Evolutionary conservation across 37 sponge, comb jelly and placozoan species (phyloP).

Genomic region (Oscarella lobularis): DNA sequence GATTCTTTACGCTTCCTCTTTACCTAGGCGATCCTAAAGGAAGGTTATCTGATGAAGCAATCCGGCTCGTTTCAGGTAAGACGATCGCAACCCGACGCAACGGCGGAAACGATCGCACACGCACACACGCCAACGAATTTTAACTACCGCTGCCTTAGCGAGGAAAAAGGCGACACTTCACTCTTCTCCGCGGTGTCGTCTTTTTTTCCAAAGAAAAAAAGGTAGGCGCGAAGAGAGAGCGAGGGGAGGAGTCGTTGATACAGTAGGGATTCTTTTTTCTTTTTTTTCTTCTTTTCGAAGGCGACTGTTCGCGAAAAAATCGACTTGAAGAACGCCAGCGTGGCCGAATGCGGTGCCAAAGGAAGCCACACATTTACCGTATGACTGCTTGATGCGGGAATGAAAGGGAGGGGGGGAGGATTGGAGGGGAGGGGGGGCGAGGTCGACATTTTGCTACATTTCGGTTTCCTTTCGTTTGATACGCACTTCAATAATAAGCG

Average conservation of each 20-base stretch:
- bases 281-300: too few species aligned
- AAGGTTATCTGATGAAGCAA: background rate
- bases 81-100: background rate
- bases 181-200: background rate
- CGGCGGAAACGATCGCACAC: too few species aligned
- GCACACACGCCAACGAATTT: too few species aligned
- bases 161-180: background rate
- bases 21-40: background rate
- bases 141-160: too few species aligned
- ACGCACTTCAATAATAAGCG: too few species aligned
- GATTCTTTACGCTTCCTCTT: background rate
- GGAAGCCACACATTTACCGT: slow-evolving; percentile 76
- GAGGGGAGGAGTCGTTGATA: too few species aligned
- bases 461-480: too few species aligned
- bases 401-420: too few species aligned
- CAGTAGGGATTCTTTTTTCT: too few species aligned
- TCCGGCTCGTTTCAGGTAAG: background rate
- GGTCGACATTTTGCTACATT: too few species aligned
- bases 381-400: too few species aligned
- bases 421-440: too few species aligned
- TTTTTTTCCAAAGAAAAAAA: background rate
- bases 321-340: slow-evolving; percentile 20
- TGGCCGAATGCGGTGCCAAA: slow-evolving; percentile 74
- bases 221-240: background rate
- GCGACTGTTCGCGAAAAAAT: background rate